phyloP scores from a whole-genome alignment of 2,888 invertebrate genomes.

The Spatulosminthurus flaviceps region DNA sequence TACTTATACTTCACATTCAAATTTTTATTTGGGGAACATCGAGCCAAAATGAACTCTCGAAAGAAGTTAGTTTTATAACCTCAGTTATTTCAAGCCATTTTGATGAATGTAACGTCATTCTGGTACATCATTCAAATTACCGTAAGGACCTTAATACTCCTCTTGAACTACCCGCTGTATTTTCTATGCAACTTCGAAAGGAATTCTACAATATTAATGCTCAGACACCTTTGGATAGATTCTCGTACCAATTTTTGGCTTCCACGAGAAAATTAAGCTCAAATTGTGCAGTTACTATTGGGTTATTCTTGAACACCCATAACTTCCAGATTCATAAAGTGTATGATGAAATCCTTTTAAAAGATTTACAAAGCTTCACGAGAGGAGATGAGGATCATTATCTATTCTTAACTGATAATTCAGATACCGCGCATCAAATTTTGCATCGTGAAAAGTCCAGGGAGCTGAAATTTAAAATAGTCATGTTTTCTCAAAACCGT shows the following conservation, averaged over 20 bases:
- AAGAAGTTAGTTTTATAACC: too few relatives aligned
- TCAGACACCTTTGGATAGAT: background rate
- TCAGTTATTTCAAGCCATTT: too few relatives aligned
- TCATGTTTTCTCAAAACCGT: background rate
- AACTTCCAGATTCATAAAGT: background rate
- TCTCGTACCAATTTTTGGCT: background rate
- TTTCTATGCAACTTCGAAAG: background rate
- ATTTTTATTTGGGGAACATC: too few relatives aligned
- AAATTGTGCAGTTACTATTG: slow-evolving; percentile 18
- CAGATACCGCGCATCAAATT: background rate
- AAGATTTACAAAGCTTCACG: background rate
- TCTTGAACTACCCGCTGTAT: too few relatives aligned
- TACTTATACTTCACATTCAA: too few relatives aligned
- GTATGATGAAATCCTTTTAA: background rate
- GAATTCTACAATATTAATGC: background rate
- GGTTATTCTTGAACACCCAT: background rate
- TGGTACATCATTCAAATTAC: background rate
- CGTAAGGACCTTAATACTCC: too few relatives aligned
- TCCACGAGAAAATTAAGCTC: background rate
- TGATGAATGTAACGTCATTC: background rate
- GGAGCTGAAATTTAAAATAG: slow-evolving; percentile 37
- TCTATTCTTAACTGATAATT: background rate
- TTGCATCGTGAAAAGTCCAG: background rate
- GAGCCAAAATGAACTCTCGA: too few relatives aligned
- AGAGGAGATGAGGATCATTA: slow-evolving; percentile 35